These are phyloP conservation scores for Charina bottae DNA, from an alignment of 2,113 vertebrate genomes.

Conservation along the genomic window DNA sequence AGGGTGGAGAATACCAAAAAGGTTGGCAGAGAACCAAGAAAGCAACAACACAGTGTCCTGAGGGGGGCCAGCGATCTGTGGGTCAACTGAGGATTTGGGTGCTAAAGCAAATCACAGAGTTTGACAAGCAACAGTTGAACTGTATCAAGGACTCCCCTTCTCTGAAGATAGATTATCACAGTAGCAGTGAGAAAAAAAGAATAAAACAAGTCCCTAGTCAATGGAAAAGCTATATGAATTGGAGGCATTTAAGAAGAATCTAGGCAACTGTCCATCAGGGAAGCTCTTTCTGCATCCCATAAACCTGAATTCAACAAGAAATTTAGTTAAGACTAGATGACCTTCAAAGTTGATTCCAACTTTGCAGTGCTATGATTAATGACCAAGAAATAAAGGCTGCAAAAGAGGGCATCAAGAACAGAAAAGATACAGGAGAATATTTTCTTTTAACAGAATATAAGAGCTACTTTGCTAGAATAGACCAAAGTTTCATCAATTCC, in stretches of 20 bases:
- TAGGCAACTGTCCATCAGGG: background rate
- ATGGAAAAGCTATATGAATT: background rate
- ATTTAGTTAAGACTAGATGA: background rate
- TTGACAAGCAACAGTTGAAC: background rate
- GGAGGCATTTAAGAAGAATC: background rate
- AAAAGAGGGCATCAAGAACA: background rate
- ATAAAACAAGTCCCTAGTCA: background rate
- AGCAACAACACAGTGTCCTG: constrained; percentile 1
- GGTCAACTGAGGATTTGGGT: background rate
- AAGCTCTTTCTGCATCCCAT: background rate
- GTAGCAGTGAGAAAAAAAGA: background rate
- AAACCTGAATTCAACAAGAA: background rate
- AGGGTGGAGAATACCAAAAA: background rate
- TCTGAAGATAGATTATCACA: background rate
- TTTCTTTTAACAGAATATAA: background rate
- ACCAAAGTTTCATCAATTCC: background rate
- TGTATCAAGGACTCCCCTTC: background rate
- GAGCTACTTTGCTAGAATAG: background rate
- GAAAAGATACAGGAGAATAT: background rate
- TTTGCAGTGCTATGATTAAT: background rate
- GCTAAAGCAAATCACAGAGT: background rate
- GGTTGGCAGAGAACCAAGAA: background rate
- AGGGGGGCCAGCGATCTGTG: background rate
- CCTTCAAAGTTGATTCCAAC: background rate
- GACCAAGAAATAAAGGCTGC: background rate